A percentile compares a stretch with the other conserved stretches of the same genome.
phyloP scores from a whole-genome alignment of 2,113 vertebrate species.

The Mixornis gularis region DNA sequence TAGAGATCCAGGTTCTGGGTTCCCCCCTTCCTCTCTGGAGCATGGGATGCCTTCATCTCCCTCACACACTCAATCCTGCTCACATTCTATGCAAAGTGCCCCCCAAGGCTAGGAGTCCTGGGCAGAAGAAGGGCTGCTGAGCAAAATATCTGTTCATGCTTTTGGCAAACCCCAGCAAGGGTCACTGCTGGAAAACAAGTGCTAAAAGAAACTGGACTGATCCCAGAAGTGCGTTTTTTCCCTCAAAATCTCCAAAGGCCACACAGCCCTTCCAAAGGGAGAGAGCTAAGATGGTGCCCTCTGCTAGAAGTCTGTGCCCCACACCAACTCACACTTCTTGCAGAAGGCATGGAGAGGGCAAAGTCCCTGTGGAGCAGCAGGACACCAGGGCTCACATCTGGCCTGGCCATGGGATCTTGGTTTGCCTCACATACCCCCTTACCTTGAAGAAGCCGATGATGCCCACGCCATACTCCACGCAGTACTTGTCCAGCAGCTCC shows the following conservation, averaged over 20 bases:
- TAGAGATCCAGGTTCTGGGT: rapidly evolving
- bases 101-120: background rate
- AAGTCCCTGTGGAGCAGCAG: background rate
- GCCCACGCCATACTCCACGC: conserved; percentile 94
- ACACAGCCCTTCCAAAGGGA: background rate
- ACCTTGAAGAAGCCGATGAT: conserved; percentile 99
- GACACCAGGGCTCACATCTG: background rate
- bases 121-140: background rate
- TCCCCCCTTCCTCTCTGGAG: background rate
- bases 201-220: background rate
- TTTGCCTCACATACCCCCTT: background rate
- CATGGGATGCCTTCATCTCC: background rate
- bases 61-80: background rate
- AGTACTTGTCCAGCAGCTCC: conserved; percentile 98
- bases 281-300: background rate
- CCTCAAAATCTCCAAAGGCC: background rate
- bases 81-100: background rate
- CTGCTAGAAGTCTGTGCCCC: background rate
- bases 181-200: background rate
- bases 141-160: background rate
- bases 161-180: background rate
- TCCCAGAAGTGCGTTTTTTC: background rate
- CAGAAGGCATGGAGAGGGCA: background rate
- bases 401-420: rapidly evolving
- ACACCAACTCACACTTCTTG: background rate